phyloP scores from a whole-genome alignment of 2,888 invertebrate species.

The Zygothrica quintamaculata region DNA sequence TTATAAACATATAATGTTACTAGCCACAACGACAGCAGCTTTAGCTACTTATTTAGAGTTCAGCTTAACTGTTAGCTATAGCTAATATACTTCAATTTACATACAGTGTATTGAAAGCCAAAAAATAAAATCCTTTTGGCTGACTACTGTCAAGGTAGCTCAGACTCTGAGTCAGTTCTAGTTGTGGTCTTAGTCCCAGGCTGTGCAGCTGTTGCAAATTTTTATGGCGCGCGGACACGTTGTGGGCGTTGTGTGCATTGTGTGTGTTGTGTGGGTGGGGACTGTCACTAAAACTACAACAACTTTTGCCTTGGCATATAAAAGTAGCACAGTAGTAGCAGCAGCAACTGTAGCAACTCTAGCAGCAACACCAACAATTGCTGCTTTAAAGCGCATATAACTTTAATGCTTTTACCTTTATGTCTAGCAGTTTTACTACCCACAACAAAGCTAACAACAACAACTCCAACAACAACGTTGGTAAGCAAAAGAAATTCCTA shows the following conservation, averaged over 20 bases:
- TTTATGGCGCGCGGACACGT: slow-evolving; percentile 77
- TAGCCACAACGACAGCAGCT: too few species aligned
- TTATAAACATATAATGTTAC: too few species aligned
- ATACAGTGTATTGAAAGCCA: slow-evolving; percentile 46
- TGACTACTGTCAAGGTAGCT: slow-evolving; percentile 76
- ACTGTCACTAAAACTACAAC: slow-evolving; percentile 66
- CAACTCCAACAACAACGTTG: not conserved
- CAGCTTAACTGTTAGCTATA: too few species aligned
- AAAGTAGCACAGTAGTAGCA: slow-evolving; percentile 54
- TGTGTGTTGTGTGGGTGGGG: slow-evolving; percentile 12
- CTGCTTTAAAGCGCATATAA: slow-evolving; percentile 75
- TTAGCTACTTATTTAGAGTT: too few species aligned
- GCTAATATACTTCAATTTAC: not conserved
- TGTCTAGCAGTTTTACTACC: slow-evolving; percentile 76
- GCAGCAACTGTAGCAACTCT: slow-evolving; percentile 23
- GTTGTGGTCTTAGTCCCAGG: slow-evolving; percentile 44
- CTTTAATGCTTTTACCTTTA: slow-evolving; percentile 77
- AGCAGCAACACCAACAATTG: slow-evolving; percentile 21
- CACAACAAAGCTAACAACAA: slow-evolving; percentile 34
- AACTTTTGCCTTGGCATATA: slow-evolving; percentile 76
- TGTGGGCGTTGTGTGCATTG: slow-evolving; percentile 60
- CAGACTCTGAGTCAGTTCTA: slow-evolving; percentile 41
- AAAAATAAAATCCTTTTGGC: slow-evolving; percentile 70
- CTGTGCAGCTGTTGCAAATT: slow-evolving; percentile 78
- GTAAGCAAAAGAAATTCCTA: slow-evolving; percentile 67